Evolutionary conservation across 1,140 invertebrate species (phyloP), one percentile per base, ranked within the genome.

Genomic region (Subanguina moxae): DNA sequence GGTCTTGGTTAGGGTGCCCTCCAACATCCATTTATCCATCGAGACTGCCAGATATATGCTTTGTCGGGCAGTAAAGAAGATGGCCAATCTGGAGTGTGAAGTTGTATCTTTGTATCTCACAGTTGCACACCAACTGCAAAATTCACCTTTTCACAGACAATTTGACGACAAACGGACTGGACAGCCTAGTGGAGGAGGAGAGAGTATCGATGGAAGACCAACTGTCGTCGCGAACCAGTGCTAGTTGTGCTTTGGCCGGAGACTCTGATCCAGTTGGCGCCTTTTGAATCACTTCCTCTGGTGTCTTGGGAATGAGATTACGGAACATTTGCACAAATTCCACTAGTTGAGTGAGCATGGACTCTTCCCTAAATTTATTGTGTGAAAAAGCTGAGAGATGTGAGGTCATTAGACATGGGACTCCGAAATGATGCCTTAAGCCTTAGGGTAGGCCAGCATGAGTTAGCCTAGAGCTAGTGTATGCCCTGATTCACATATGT

Each of bases 21-120:
- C 66, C 30, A 70, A 7, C n/a, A 62, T 23, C 42, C 42, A 64
- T 25, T 62, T 38, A 8, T 64, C 57, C 15, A 62, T 62, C 3
- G 63, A 63, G 13, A 64, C 21, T 13, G 45, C 72, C 9, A 76
- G 5, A 38, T 77, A 76, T n/a, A 66, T 70, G n/a, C 72, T 23
- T 61, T 66, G 56, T 42, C 65, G 62, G 30, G 75, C 74, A 15
- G 67, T 74, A 17, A 77, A 67, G 46, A 70, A 76, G 9, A 72
- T 21, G 30, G 69, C 64, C 23, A 72, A 23, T 13, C 62, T 64
- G 57, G 45, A 63, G 64, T 7, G 13, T 13, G 1, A 64, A 56
- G 23, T 52, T 21, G 48, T 7, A 21, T n/a, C n/a, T n/a, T n/a
- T n/a, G n/a, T n/a, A n/a, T n/a, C n/a, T n/a, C n/a, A n/a, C n/a